Evolutionary conservation across 1,140 invertebrate species (phyloP).

Genomic region (Pectinophora gossypiella): DNA sequence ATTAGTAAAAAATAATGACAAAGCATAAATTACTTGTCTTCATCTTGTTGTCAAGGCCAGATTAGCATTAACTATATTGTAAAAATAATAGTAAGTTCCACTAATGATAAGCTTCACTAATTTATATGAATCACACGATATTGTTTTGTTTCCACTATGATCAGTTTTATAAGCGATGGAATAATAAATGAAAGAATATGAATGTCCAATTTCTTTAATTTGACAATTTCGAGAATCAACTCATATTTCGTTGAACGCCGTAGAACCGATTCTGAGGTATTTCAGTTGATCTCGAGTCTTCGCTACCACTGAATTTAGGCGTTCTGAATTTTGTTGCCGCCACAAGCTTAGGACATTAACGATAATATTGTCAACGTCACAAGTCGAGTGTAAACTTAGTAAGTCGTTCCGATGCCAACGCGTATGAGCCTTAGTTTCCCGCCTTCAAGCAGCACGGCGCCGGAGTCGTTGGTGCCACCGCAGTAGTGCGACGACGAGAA

Average conservation of each 20-base stretch:
- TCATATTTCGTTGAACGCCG: no score
- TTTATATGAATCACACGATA: conserved; percentile 1
- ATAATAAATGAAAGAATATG: conserved; percentile 13
- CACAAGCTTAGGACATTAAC: no score
- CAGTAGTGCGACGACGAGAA: conserved; percentile 56
- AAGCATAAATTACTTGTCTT: no score
- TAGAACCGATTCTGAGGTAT: no score
- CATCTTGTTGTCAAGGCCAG: not conserved
- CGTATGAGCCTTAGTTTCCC: conserved; percentile 41
- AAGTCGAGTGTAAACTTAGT: no score
- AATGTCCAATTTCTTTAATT: no score
- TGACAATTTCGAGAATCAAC: no score
- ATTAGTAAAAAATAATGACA: no score
- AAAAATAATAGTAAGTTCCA: conserved; percentile 1
- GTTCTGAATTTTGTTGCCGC: no score
- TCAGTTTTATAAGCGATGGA: conserved; percentile 24
- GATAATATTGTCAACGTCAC: no score
- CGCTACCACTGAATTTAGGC: no score
- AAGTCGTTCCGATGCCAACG: conserved; percentile 13
- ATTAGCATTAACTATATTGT: not conserved
- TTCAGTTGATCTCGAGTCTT: no score
- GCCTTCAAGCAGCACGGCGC: conserved; percentile 36
- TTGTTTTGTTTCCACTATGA: not conserved
- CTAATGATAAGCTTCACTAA: not conserved
- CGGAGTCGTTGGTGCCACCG: conserved; percentile 48